phyloP scores from a whole-genome alignment of 2,797 vertebrate species.

The Aulostomus chinensis region DNA sequence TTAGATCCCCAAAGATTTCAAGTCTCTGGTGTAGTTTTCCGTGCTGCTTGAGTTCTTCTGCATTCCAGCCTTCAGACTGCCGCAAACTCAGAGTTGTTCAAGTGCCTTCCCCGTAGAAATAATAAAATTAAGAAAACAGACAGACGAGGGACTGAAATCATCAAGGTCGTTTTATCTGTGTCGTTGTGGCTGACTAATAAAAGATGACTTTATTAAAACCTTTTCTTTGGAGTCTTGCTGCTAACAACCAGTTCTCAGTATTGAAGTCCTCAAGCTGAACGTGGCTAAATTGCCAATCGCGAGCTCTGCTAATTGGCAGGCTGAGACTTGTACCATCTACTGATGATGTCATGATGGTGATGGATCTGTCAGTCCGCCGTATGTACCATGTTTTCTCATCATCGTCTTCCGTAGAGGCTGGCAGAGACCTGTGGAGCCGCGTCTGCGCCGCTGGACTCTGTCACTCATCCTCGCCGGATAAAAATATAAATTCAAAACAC shows the following conservation, averaged over 20 bases:
- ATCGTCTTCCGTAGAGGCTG: too few species aligned
- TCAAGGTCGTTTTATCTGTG: slow-evolving; percentile 41
- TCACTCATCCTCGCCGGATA: too few species aligned
- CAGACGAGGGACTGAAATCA: slow-evolving; percentile 27
- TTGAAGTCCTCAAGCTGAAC: slow-evolving; percentile 2
- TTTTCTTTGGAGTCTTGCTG: neutral
- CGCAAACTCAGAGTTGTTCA: too few species aligned
- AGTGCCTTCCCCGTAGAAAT: slow-evolving; percentile 57
- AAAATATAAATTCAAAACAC: too few species aligned
- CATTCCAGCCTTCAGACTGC: slow-evolving; percentile 29
- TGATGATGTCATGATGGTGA: slow-evolving; percentile 27
- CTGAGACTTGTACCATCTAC: slow-evolving; percentile 10
- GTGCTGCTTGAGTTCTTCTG: neutral
- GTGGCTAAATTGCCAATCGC: slow-evolving; percentile 20
- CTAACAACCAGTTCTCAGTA: neutral
- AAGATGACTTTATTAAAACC: slow-evolving; percentile 40
- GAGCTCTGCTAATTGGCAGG: slow-evolving; percentile 22
- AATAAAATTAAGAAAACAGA: slow-evolving; percentile 27
- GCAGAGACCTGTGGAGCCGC: too few species aligned
- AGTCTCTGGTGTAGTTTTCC: neutral
- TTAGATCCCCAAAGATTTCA: too few species aligned
- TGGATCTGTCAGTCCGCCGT: slow-evolving; percentile 25
- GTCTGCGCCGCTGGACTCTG: too few species aligned
- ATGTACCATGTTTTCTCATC: neutral
- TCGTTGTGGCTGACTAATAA: slow-evolving; percentile 60